phyloP scores from a whole-genome alignment of 2,888 invertebrate genomes.

The Clistopyga incitator region DNA sequence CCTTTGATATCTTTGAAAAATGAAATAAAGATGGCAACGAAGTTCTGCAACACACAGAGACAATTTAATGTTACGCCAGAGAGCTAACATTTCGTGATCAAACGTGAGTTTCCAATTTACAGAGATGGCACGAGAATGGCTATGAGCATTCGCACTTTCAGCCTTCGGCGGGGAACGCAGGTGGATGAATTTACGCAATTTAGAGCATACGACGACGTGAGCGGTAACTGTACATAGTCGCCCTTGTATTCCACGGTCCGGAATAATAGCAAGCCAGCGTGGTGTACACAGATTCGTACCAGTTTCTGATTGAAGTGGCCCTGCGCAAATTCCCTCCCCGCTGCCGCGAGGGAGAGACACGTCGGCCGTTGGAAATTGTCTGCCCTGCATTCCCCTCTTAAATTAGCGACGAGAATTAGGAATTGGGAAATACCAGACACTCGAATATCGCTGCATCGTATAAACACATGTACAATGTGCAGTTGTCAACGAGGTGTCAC shows the following conservation, averaged over 20 bases:
- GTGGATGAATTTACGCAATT: slow-evolving; percentile 63
- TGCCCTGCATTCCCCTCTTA: slow-evolving; percentile 50
- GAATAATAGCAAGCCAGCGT: slow-evolving; percentile 37
- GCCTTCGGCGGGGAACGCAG: slow-evolving; percentile 57
- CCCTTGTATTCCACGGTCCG: slow-evolving; percentile 42
- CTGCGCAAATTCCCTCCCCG: slow-evolving; percentile 35
- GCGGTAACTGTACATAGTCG: slow-evolving; percentile 22
- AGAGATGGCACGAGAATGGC: slow-evolving; percentile 41
- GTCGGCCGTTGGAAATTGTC: slow-evolving; percentile 56
- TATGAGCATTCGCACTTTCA: slow-evolving; percentile 55
- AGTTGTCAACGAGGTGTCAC: not conserved
- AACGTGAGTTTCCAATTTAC: slow-evolving; percentile 58
- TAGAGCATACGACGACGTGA: slow-evolving; percentile 47
- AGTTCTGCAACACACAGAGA: not conserved
- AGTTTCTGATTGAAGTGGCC: slow-evolving; percentile 52
- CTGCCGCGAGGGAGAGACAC: not conserved
- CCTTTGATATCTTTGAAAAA: slow-evolving; percentile 13
- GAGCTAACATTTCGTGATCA: slow-evolving; percentile 50
- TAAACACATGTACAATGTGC: too few relatives aligned
- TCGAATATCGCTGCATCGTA: slow-evolving; percentile 4
- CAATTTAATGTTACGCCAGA: slow-evolving; percentile 33
- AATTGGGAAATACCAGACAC: slow-evolving; percentile 40
- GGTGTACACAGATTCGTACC: slow-evolving; percentile 22
- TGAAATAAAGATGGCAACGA: slow-evolving; percentile 31
- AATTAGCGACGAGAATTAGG: slow-evolving; percentile 41